These are phyloP conservation scores for Priocnemis perturbator DNA, from an alignment of 2,888 invertebrate genomes.

Conservation along the genomic window DNA sequence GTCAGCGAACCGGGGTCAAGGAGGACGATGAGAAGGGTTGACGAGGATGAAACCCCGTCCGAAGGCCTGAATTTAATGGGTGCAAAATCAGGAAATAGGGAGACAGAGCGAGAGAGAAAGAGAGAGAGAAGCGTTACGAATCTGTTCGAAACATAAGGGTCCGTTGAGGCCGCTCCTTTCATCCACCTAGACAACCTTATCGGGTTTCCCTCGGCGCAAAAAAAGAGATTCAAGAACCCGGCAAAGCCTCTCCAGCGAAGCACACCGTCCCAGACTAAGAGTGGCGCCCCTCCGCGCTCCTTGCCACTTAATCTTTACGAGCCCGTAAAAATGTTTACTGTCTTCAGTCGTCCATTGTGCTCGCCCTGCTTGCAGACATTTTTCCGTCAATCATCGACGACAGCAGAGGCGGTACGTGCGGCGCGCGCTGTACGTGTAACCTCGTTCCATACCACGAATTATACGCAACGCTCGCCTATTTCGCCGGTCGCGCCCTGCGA, in stretches of 20 bases:
- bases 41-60: background rate
- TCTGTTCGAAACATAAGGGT: slow-evolving; percentile 32
- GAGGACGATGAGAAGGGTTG: too few relatives aligned
- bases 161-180: slow-evolving; percentile 10
- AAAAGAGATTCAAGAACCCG: slow-evolving; percentile 7
- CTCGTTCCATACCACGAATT: too few relatives aligned
- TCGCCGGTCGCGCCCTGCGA: too few relatives aligned
- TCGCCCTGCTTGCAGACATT: background rate
- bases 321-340: slow-evolving; percentile 56
- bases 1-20: too few relatives aligned
- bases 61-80: slow-evolving; percentile 33
- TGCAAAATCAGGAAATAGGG: slow-evolving; percentile 36
- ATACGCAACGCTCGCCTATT: too few relatives aligned
- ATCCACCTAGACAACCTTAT: slow-evolving; percentile 20
- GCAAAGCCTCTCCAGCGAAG: slow-evolving; percentile 14
- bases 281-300: slow-evolving; percentile 10
- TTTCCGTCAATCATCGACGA: background rate
- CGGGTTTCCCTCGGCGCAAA: slow-evolving; percentile 14
- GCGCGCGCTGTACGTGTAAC: too few relatives aligned
- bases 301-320: slow-evolving; percentile 54
- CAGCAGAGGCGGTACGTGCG: too few relatives aligned
- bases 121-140: slow-evolving; percentile 28
- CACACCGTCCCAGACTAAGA: slow-evolving; percentile 21
- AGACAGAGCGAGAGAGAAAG: too few relatives aligned
- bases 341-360: slow-evolving; percentile 32